Base-by-base conservation (phyloP, 2,113 vertebrate genomes). In the Cryptotis parvus region DNA sequence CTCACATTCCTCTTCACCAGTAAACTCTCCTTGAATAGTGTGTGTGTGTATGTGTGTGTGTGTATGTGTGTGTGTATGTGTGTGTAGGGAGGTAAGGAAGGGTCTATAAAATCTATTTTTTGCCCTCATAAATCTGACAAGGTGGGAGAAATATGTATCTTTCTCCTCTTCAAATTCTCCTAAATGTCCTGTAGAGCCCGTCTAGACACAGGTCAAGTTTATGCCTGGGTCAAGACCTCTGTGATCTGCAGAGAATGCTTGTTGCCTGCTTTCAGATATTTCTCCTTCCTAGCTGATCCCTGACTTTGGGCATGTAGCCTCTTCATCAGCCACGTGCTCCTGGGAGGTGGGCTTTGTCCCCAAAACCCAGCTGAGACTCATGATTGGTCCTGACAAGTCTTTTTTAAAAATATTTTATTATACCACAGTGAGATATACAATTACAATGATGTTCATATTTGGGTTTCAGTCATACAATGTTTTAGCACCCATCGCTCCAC, bases 1-100 rank as follows among this genome's bases (percentile, higher is more conserved):
- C 45, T 75, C 43, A 69, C 85, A 61, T 70, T 91, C 82, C 49
- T 74, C 37, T 26, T 63, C 45, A 74, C 37, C 75, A 85, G 87
- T 43, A 83, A 80, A 83, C 45, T 95, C 55, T 95, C 39, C 35
- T 16, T 81, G 61, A 65, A 31, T 1, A 24, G 18, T n/a, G 45
- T 7, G 29, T 61, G 58, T 29, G 61, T 69, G 39, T 27, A 26
- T 68, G 80, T 39, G 39, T 45, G n/a, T 68, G 66, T 73, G 66
- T 20, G 52, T 65, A 55, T 20, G 52, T 65, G 4, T 33, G 31
- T n/a, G 52, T 11, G 27, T 37, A 33, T 52, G 61, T 33, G 26
- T 79, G 73, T 27, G 55, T 66, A 65, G 61, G 31, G 3, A 33
- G 52, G 55, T 87, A 31, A 15, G 6, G 18, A 22, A 55, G 26